Percentiles rank a stretch among this genome's conserved stretches.
Evolutionary conservation across 2,797 vertebrate genomes (phyloP).

Genomic region (Sebastiscus albofasciatus): DNA sequence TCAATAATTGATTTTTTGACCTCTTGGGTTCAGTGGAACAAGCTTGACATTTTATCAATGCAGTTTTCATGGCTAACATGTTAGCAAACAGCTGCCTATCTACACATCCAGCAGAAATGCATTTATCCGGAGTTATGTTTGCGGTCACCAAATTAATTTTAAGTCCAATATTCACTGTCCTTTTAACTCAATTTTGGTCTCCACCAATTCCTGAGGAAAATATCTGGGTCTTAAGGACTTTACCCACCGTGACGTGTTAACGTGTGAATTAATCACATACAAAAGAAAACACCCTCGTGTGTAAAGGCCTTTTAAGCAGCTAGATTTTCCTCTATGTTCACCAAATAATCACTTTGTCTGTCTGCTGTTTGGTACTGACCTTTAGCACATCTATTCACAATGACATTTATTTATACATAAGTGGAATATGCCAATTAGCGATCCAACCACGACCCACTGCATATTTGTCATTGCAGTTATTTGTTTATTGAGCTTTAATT

Average conservation of each 20-base stretch:
- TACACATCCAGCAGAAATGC: background rate
- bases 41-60: too few relatives aligned
- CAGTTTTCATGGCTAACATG: too few relatives aligned
- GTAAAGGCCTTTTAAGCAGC: background rate
- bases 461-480: background rate
- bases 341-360: background rate
- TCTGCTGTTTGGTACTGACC: background rate
- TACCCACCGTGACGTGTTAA: too few relatives aligned
- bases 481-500: constrained; percentile 6
- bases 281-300: too few relatives aligned
- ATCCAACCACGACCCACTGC: background rate
- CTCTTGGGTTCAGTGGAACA: background rate
- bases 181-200: background rate
- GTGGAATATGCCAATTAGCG: background rate
- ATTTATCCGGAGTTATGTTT: background rate
- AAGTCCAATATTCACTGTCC: background rate
- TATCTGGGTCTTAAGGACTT: background rate
- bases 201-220: background rate
- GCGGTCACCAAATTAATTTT: background rate
- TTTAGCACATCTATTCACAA: constrained; percentile 3
- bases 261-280: too few relatives aligned
- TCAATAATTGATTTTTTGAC: background rate
- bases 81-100: background rate
- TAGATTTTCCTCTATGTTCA: too few relatives aligned
- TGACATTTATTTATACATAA: constrained; percentile 2